Evolutionary conservation across 2,888 invertebrate genomes (phyloP).

Genomic region (Leptinotarsa tumamoca): DNA sequence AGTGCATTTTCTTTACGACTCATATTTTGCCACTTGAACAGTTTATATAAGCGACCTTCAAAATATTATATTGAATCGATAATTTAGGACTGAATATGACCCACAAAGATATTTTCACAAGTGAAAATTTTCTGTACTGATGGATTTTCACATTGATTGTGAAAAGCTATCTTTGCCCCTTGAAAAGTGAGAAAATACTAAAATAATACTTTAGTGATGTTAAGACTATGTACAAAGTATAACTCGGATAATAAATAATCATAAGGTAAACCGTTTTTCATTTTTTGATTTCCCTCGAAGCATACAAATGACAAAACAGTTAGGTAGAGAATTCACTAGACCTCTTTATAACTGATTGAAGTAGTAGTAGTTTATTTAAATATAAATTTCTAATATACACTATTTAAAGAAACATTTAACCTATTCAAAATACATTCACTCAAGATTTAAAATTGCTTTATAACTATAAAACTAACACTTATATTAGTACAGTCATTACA

Average conservation of each 20-base stretch:
- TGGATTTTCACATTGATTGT: slow-evolving; percentile 28
- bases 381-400: too few species aligned
- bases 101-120: slow-evolving; percentile 14
- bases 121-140: slow-evolving; percentile 4
- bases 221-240: slow-evolving; percentile 61
- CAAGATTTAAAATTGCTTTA: too few species aligned
- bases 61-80: not conserved
- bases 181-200: slow-evolving; percentile 59
- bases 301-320: too few species aligned
- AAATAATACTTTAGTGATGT: slow-evolving; percentile 49
- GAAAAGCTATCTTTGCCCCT: slow-evolving; percentile 37
- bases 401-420: too few species aligned
- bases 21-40: slow-evolving; percentile 2
- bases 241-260: slow-evolving; percentile 58
- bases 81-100: slow-evolving; percentile 6
- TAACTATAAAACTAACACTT: too few species aligned
- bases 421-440: too few species aligned
- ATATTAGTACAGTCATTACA: too few species aligned
- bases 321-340: too few species aligned
- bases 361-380: too few species aligned
- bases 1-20: not conserved
- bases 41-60: not conserved
- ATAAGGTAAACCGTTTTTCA: not conserved
- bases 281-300: too few species aligned
- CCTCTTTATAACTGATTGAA: not conserved